Evolutionary conservation across 2,113 vertebrate species (phyloP), one percentile per base, ranked within the genome.

Genomic region (Monarcha castaneiventris): DNA sequence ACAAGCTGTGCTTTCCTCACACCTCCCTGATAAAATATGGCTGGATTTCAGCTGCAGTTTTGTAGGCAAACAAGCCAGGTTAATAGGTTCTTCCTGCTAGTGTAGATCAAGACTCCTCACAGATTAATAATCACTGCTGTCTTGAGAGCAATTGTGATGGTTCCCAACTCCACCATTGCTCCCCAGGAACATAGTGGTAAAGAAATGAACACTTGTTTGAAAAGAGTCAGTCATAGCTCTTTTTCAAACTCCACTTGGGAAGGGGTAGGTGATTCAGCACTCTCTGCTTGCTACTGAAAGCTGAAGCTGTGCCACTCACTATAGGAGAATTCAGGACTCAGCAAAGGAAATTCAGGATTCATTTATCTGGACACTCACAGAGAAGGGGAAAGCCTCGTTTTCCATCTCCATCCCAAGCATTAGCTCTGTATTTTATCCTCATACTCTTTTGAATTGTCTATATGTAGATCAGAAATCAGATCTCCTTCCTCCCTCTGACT

Each of bases 161-260:
- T 37, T 89, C n/a, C 58, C 22, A 72, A 10, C 7, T 49, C 62
- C 52, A 16, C 22, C 0, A 0, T 0, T 64, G 23, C 8, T n/a
- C 79, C 44, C 19, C 41, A 37, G 61, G 30, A 93, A 27, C 1
- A 0, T 3, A 9, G 54, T 25, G 62, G 44, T 52, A 26, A 83
- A n/a, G 43, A 44, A 66, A 56, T 20, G 20, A 77, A 3, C 23
- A 6, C 5, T 78, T 76, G 14, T 44, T 88, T 71, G 26, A 12
- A 63, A 71, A 63, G 63, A 8, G 18, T 55, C 77, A 23, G 41
- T 52, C 8, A 2, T 1, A 41, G 41, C 35, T 71, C 33, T 22
- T 61, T 54, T 30, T 48, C 19, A 62, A 69, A 32, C 5, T 13
- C 16, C 6, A 0, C 32, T 62, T 54, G 2, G 13, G 51, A 79